These are phyloP conservation scores for Circaetus cinerascens DNA, from an alignment of 2,113 vertebrate species.

Conservation along the genomic window DNA sequence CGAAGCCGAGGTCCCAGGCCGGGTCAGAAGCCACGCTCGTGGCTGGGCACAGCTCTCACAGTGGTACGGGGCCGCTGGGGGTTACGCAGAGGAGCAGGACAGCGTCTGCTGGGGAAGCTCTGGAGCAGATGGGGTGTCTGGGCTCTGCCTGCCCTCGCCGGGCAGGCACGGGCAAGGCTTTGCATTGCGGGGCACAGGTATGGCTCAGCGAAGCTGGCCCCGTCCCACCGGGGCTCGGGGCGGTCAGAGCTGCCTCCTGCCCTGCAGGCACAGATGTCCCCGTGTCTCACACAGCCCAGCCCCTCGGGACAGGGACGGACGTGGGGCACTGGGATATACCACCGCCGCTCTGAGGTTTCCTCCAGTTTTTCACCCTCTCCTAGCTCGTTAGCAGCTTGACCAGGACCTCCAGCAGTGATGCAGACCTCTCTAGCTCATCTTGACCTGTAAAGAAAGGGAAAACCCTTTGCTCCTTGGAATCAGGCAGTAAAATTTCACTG, in stretches of 20 bases:
- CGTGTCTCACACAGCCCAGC: not conserved
- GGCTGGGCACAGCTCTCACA: not conserved
- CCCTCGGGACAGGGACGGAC: not conserved
- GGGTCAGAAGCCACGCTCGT: not conserved
- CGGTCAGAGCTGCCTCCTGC: not conserved
- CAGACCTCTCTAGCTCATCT: not conserved
- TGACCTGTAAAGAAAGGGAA: not conserved
- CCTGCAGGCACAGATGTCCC: rapidly evolving
- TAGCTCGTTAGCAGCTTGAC: rapidly evolving
- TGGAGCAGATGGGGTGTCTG: not conserved
- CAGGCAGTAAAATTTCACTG: not conserved
- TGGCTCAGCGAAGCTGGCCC: not conserved
- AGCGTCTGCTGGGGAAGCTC: not conserved
- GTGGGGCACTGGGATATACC: rapidly evolving
- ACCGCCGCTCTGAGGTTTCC: rapidly evolving
- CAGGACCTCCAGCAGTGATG: rapidly evolving
- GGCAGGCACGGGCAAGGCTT: not conserved
- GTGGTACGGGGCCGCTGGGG: not conserved
- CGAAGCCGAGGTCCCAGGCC: not conserved
- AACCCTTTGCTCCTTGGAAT: not conserved
- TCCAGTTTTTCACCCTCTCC: not conserved
- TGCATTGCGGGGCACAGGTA: not conserved
- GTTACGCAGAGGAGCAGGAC: not conserved
- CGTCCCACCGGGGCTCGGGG: rapidly evolving
- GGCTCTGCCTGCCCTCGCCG: not conserved